Percentiles rank a stretch among this genome's conserved stretches.
phyloP scores from a whole-genome alignment of 2,888 invertebrate genomes.

The Ormyrus rosae region DNA sequence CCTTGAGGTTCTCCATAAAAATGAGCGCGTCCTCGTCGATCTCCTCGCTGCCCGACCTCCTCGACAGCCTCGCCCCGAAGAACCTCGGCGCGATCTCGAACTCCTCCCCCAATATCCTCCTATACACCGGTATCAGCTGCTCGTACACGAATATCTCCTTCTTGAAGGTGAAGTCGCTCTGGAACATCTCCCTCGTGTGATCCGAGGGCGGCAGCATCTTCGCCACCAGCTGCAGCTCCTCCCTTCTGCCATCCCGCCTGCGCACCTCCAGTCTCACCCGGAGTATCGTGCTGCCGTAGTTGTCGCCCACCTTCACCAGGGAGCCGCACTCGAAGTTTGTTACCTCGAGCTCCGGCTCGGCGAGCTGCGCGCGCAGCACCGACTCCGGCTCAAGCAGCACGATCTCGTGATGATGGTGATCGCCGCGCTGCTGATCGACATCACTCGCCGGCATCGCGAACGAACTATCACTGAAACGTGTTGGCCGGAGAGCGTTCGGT shows the following conservation, averaged over 20 bases:
- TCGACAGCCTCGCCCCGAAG: constrained; percentile 77
- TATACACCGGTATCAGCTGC: constrained; percentile 76
- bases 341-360: constrained; percentile 59
- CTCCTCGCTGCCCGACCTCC: constrained; percentile 73
- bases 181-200: constrained; percentile 77
- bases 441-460: background rate
- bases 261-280: constrained; percentile 63
- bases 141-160: constrained; percentile 79
- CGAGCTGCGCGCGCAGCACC: constrained; percentile 62
- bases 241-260: constrained; percentile 58
- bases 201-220: constrained; percentile 79
- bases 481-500: too few relatives aligned
- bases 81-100: constrained; percentile 78
- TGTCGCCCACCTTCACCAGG: constrained; percentile 78
- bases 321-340: constrained; percentile 59
- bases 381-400: constrained; percentile 65
- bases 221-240: constrained; percentile 77
- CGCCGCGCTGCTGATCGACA: too few relatives aligned
- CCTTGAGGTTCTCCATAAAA: constrained; percentile 79
- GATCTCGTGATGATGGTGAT: too few relatives aligned
- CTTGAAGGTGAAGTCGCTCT: constrained; percentile 78
- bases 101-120: constrained; percentile 76
- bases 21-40: constrained; percentile 80
- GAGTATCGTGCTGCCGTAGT: constrained; percentile 81
- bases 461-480: too few relatives aligned